Evolutionary conservation across 1,140 invertebrate species (phyloP).

Genomic region (Andrena cerasifolii): DNA sequence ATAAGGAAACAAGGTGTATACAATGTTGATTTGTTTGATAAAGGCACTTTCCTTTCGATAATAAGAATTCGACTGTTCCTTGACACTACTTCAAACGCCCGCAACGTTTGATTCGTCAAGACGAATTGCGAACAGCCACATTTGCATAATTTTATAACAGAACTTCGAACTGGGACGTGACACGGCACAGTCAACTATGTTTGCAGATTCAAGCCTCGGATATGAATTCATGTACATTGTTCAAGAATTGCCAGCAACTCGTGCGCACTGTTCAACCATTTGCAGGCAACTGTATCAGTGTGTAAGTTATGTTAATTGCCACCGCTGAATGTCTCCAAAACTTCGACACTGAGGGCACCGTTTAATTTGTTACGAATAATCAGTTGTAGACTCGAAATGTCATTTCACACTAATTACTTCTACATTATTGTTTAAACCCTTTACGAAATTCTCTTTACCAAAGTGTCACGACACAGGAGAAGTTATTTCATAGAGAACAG

Average conservation of each 20-base stretch:
- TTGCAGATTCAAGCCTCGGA: background rate
- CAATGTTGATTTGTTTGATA: too few species aligned
- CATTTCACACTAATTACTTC: background rate
- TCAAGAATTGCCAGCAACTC: background rate
- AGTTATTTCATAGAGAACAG: too few species aligned
- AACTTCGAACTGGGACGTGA: background rate
- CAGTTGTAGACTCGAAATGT: background rate
- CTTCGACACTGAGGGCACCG: background rate
- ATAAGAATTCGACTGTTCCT: too few species aligned
- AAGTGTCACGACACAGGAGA: too few species aligned
- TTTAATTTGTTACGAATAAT: background rate
- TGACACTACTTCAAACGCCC: background rate
- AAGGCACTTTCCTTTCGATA: too few species aligned
- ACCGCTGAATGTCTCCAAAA: background rate
- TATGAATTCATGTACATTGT: conserved; percentile 6
- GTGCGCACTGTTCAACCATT: background rate
- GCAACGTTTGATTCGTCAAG: background rate
- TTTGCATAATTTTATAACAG: conserved; percentile 4
- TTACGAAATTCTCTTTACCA: too few species aligned
- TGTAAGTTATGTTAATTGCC: conserved; percentile 15
- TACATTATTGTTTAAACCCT: too few species aligned
- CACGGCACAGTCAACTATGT: background rate
- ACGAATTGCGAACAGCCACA: background rate
- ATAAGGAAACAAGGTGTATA: too few species aligned
- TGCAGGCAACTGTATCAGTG: background rate